phyloP scores from a whole-genome alignment of 30 jellyfish, hydroid and myxozoan genomes.

The Haliclystus octoradiatus region DNA sequence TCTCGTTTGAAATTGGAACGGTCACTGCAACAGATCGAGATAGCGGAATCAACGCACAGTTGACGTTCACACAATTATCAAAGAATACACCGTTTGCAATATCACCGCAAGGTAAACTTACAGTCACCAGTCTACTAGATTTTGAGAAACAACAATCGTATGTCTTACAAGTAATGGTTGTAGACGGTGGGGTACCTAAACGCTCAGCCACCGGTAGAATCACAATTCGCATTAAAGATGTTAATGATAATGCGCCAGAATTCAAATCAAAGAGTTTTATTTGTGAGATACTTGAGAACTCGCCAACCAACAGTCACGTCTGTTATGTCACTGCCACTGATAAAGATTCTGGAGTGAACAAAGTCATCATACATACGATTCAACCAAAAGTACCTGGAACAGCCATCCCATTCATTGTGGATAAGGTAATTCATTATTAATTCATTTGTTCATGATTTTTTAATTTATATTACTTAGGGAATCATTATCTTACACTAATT shows the following conservation, averaged over 20 bases:
- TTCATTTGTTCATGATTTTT: too few species aligned
- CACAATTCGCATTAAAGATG: background rate
- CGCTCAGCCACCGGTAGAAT: background rate
- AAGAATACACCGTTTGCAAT: background rate
- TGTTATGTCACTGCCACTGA: background rate
- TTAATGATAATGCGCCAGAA: conserved; percentile 7
- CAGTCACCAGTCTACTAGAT: background rate
- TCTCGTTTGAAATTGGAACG: background rate
- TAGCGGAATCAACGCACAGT: background rate
- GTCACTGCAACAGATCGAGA: background rate
- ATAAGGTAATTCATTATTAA: background rate
- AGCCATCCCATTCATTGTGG: background rate
- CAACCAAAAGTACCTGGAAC: background rate
- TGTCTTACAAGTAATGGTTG: background rate
- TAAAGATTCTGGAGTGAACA: background rate
- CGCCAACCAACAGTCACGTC: background rate
- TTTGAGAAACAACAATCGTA: background rate
- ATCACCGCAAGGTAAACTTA: background rate
- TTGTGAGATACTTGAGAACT: background rate
- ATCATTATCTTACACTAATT: too few species aligned
- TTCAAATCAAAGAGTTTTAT: background rate
- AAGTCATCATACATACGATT: background rate
- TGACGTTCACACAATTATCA: background rate
- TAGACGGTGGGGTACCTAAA: background rate
- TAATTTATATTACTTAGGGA: too few species aligned